Base-by-base conservation (phyloP, 2,888 invertebrate species). In the Microctonus brassicae region DNA sequence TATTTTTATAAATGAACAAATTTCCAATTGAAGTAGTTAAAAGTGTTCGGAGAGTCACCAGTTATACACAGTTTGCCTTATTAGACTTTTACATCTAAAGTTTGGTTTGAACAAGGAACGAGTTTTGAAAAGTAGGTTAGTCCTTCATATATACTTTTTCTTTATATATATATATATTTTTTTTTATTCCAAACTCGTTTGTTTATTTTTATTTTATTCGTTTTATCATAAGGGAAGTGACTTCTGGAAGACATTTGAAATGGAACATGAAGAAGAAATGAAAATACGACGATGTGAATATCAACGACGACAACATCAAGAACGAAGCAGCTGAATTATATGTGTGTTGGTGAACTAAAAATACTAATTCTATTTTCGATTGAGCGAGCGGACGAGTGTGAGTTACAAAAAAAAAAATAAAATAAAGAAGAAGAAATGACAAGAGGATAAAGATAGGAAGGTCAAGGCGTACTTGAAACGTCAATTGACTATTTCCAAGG, bases 381-480 rank as follows among this genome's bases (percentile, higher is more conserved):
- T n/a, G n/a, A 47, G 7, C 75, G 76, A 74, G 78, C 69, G 67
- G 72, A 57, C 62, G 68, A 76, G 78, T 78, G 75, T 79, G 63
- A 20, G 63, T 47, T 3, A 64, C 7, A 13, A 47, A 63, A 33
- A 63, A 47, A n/a, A 7, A 60, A 55, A 34, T 33, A 55, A 62
- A 20, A 62, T 24, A 47, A 42, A 26, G n/a, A 13, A 34, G 55
- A 36, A 62, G 10, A 62, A 42, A 47, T n/a, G 24, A 20, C 26
- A 17, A 39, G 39, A 22, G 53, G 42, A 71, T 61, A 67, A 62
- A 61, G 62, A 53, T 53, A 53, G 82, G 82, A 83, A 82, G 83
- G 83, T 83, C 82, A 83, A 82, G 82, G 83, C 78, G 77, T 73
- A 75, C 76, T 78, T 73, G 76, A 81, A 78, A 78, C 79, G 70